These are phyloP conservation scores for Chrysodeixis includens DNA, from an alignment of 2,888 invertebrate genomes.

Conservation along the genomic window DNA sequence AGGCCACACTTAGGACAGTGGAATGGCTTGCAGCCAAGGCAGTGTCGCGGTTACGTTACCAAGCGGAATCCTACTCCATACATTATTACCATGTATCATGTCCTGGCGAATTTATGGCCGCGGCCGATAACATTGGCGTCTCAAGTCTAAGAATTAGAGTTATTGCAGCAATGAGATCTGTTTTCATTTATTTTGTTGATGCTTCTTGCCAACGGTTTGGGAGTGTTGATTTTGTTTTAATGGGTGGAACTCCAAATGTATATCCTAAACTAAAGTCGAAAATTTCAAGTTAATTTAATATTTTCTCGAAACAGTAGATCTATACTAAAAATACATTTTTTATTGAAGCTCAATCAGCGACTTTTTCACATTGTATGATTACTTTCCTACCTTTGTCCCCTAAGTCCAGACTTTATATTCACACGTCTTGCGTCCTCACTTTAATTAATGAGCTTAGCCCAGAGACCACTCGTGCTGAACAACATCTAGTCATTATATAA, in stretches of 20 bases:
- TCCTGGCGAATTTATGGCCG: constrained; percentile 49
- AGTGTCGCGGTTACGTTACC: constrained; percentile 52
- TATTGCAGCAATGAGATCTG: constrained; percentile 25
- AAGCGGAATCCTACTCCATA: constrained; percentile 51
- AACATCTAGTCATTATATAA: not conserved
- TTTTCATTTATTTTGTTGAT: constrained; percentile 12
- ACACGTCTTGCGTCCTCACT: not conserved
- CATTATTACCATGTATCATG: constrained; percentile 60
- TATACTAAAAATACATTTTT: too few species aligned
- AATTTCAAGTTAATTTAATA: too few species aligned
- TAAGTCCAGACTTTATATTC: not conserved
- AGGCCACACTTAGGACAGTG: constrained; percentile 46
- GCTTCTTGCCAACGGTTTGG: not conserved
- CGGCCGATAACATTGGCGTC: constrained; percentile 45
- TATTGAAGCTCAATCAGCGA: too few species aligned
- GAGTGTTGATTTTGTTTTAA: not conserved
- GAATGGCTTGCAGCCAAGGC: constrained; percentile 58
- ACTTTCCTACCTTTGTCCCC: too few species aligned
- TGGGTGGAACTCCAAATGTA: not conserved
- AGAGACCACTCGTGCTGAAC: not conserved
- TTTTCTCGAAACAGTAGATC: too few species aligned
- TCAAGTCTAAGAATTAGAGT: constrained; percentile 45
- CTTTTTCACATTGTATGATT: too few species aligned
- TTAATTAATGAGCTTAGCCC: not conserved
- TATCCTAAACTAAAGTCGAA: too few species aligned